These are phyloP conservation scores for Gymnocephalus cernua DNA, from an alignment of 2,113 vertebrate genomes.

Conservation along the genomic window DNA sequence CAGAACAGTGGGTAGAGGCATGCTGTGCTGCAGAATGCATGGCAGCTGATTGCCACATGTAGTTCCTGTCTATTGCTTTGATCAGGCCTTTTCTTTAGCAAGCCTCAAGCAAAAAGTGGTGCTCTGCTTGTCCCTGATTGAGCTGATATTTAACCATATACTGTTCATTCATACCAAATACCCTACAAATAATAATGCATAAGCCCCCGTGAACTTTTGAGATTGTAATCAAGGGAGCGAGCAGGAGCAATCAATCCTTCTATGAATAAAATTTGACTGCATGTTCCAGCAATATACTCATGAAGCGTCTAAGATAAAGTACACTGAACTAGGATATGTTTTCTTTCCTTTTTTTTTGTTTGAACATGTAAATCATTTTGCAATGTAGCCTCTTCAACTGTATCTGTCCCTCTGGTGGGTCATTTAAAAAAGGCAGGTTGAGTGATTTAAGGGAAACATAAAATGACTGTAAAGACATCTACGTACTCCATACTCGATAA, in stretches of 20 bases:
- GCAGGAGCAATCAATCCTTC: slow-evolving; percentile 56
- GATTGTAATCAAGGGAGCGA: slow-evolving; percentile 71
- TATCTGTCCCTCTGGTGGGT: neutral
- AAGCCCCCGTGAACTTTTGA: slow-evolving; percentile 27
- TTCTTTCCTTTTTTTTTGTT: no score
- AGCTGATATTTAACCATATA: slow-evolving; percentile 52
- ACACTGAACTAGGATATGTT: neutral
- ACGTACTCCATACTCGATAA: neutral
- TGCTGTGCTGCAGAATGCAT: slow-evolving; percentile 62
- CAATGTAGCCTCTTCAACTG: neutral
- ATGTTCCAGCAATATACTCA: slow-evolving; percentile 26
- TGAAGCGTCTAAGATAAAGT: neutral
- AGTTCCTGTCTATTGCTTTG: slow-evolving; percentile 59
- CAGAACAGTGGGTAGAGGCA: slow-evolving; percentile 54
- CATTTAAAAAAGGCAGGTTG: neutral
- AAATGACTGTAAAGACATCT: neutral
- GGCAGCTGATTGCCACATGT: slow-evolving; percentile 73
- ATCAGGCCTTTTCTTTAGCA: slow-evolving; percentile 66
- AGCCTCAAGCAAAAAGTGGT: slow-evolving; percentile 29
- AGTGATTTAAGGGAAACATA: neutral
- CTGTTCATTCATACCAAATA: slow-evolving; percentile 41
- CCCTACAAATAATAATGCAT: slow-evolving; percentile 41
- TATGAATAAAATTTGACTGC: slow-evolving; percentile 60
- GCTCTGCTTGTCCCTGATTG: slow-evolving; percentile 62
- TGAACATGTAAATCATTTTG: neutral